Evolutionary conservation across 2,888 invertebrate genomes (phyloP).

Genomic region (Petrolisthes manimaculis): DNA sequence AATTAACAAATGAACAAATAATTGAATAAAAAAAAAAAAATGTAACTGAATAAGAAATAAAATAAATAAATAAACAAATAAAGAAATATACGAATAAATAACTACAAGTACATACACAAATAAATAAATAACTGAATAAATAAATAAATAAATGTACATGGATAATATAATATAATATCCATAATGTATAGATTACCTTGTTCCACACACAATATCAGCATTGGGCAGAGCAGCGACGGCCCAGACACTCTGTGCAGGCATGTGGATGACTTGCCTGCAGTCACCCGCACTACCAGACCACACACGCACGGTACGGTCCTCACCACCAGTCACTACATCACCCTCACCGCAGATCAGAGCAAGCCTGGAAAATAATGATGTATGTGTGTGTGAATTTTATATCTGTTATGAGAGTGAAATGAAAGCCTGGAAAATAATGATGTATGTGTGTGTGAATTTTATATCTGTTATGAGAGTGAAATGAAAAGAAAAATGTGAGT

Average conservation of each 20-base stretch:
- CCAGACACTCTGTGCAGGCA: constrained; percentile 94
- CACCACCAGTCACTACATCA: constrained; percentile 86
- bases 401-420: neutral
- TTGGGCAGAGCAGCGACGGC: constrained; percentile 83
- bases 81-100: too few relatives aligned
- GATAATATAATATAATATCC: constrained; percentile 35
- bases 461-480: neutral
- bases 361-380: constrained; percentile 68
- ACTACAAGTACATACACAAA: neutral
- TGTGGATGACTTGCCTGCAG: constrained; percentile 76
- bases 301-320: constrained; percentile 86
- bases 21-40: too few relatives aligned
- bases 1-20: too few relatives aligned
- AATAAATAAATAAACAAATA: neutral
- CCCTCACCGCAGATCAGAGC: constrained; percentile 72
- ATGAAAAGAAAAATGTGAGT: too few relatives aligned
- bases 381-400: neutral
- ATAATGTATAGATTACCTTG: constrained; percentile 70
- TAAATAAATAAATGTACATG: neutral
- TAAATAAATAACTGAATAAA: neutral
- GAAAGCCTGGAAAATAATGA: neutral
- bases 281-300: constrained; percentile 77
- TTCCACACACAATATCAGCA: constrained; percentile 90
- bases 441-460: neutral
- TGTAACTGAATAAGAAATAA: neutral